These are phyloP conservation scores for Chaetodon trifascialis DNA, from an alignment of 2,113 vertebrate genomes.

Conservation along the genomic window DNA sequence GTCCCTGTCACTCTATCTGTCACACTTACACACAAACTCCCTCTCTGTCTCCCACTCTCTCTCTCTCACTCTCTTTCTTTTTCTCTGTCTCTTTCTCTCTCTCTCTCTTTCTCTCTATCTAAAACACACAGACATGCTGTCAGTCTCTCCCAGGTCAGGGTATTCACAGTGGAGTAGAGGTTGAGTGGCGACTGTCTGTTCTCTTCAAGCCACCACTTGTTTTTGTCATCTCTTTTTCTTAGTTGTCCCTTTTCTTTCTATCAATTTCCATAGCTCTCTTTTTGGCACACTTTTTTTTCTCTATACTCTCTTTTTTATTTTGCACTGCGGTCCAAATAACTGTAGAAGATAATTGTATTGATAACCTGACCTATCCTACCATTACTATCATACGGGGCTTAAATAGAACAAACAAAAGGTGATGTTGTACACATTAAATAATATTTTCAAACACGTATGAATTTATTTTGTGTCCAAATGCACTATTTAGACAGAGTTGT, in stretches of 20 bases:
- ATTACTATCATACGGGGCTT: not conserved
- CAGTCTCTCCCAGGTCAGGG: conserved; percentile 64
- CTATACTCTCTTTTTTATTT: not conserved
- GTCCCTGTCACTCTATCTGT: conserved; percentile 76
- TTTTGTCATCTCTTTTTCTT: conserved; percentile 27
- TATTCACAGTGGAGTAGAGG: conserved; percentile 48
- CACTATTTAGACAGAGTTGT: not conserved
- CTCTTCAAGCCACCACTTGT: conserved; percentile 27
- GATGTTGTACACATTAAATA: too few species aligned
- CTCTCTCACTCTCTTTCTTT: not conserved
- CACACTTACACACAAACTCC: conserved; percentile 45
- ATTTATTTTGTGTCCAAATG: not conserved
- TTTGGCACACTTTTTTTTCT: not conserved
- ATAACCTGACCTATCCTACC: not conserved
- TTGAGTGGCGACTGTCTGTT: conserved; percentile 52
- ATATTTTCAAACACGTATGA: not conserved
- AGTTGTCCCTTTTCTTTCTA: not conserved
- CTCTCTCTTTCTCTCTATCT: not conserved
- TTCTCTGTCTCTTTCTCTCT: not conserved
- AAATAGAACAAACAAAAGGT: too few species aligned
- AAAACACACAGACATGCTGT: conserved; percentile 36
- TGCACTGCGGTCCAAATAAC: not conserved
- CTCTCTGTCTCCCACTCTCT: not conserved
- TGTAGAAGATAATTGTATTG: not conserved
- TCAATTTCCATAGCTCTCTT: not conserved